Evolutionary conservation across 2,888 invertebrate genomes (phyloP).

Genomic region (Emmelina monodactyla): DNA sequence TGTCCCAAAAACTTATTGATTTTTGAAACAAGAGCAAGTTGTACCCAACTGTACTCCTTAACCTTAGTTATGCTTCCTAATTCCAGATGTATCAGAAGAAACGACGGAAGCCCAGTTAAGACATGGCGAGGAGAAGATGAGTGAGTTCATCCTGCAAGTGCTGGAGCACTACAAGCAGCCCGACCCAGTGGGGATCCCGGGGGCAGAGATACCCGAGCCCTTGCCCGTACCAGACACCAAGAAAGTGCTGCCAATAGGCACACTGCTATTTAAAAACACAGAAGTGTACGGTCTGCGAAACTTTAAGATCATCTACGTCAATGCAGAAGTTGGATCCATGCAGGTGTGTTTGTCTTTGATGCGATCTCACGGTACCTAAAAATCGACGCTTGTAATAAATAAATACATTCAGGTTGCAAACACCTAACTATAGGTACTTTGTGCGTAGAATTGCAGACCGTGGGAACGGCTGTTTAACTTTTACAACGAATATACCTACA

Average conservation of each 20-base stretch:
- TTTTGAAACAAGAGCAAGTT: too few relatives aligned
- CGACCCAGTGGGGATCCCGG: slow-evolving; percentile 83
- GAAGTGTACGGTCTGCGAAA: slow-evolving; percentile 79
- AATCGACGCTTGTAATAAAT: too few relatives aligned
- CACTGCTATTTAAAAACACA: slow-evolving; percentile 74
- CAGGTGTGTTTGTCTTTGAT: slow-evolving; percentile 62
- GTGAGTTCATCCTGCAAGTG: slow-evolving; percentile 73
- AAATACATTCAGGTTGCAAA: too few relatives aligned
- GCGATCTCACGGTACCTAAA: too few relatives aligned
- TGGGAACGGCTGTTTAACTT: too few relatives aligned
- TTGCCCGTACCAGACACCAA: slow-evolving; percentile 79
- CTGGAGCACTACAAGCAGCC: slow-evolving; percentile 82
- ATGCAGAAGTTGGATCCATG: slow-evolving; percentile 77
- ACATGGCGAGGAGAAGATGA: slow-evolving; percentile 71
- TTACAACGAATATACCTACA: too few relatives aligned
- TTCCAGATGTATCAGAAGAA: slow-evolving; percentile 15
- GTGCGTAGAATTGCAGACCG: too few relatives aligned
- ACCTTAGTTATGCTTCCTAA: too few relatives aligned
- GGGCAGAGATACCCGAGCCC: slow-evolving; percentile 81
- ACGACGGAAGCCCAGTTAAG: slow-evolving; percentile 20
- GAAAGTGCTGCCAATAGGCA: slow-evolving; percentile 74
- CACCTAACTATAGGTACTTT: too few relatives aligned
- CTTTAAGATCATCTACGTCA: slow-evolving; percentile 76
- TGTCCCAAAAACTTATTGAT: too few relatives aligned
- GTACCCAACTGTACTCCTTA: too few relatives aligned